Percentiles rank a stretch among this genome's conserved stretches.
Conservation (phyloP, 2,888 invertebrate genomes). For the Cephus rjabovi region DNA sequence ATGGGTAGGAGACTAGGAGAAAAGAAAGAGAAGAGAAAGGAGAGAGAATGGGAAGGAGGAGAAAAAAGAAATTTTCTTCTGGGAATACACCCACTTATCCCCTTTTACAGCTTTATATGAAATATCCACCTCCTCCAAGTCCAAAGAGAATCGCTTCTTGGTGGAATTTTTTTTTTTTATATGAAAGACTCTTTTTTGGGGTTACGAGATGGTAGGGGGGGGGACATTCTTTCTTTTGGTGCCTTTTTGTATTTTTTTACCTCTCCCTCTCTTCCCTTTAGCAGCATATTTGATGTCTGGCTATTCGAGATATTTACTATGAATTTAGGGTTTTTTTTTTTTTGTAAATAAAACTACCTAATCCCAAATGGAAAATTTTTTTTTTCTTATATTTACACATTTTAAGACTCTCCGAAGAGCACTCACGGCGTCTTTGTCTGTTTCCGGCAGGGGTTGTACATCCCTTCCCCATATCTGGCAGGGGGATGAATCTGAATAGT, state of each 20-base stretch:
- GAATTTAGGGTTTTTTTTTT: background rate
- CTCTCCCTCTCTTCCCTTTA: too few relatives aligned
- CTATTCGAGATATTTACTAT: background rate
- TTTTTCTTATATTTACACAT: too few relatives aligned
- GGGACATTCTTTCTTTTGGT: background rate
- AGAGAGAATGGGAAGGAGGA: background rate
- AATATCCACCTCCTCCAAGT: background rate
- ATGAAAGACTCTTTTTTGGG: too few relatives aligned
- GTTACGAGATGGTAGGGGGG: too few relatives aligned
- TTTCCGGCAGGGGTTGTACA: background rate
- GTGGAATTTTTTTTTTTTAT: background rate
- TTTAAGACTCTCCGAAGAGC: background rate
- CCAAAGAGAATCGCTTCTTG: background rate
- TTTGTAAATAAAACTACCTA: too few relatives aligned
- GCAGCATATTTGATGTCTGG: background rate
- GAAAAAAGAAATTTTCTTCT: background rate
- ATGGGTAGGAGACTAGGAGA: too few relatives aligned
- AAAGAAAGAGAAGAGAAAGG: background rate
- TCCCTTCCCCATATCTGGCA: background rate
- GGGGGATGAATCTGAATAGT: background rate
- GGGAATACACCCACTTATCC: background rate
- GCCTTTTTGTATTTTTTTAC: too few relatives aligned
- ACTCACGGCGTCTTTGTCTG: background rate
- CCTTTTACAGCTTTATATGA: background rate
- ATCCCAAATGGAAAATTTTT: background rate